Base-by-base conservation (phyloP, 2,888 invertebrate species). In the Noctuana brunneofusca region DNA sequence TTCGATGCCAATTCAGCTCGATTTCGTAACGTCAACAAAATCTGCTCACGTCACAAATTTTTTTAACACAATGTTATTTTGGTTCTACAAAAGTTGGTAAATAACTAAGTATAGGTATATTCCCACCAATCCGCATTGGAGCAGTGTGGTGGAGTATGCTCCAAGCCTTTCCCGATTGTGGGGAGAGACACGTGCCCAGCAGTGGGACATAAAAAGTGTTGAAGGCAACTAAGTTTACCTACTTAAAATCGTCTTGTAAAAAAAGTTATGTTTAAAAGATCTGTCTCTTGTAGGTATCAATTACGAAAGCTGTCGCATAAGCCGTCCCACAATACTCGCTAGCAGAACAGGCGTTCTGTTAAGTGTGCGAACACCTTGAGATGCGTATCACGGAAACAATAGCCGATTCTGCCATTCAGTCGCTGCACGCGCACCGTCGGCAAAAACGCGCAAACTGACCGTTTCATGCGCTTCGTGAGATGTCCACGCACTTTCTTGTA, bases 321-420 rank as follows among this genome's bases (percentile, higher is more conserved):
- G 27, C 22, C 56, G 54, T 57, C 30, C 49, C 35, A 35, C 50
- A 59, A 59, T n/a, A n/a, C n/a, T 38, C 38, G 38, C 50, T 22
- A 18, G 22, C 46, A 41, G 52, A 52, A 38, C 35, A 60, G 54
- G 20, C 38, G 54, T 62, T 46, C 46, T 32, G 22, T 11, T 67
- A 71, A 75, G 74, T 75, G 78, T 76, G 79, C 75, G 76, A 76
- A 77, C 75, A 72, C 75, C 3, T 16, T 72, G 71, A 73, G 82
- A 84, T 82, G 81, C 73, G 74, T 83, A 83, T 82, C 73, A 69
- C 38, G 66, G 70, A 71, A 80, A 83, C 83, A 83, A 84, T 83
- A 73, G 78, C 53, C 69, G 74, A 70, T 68, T 71, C 67, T 71
- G 48, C 60, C 18, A 32, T 53, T 53, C 53, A 14, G 53, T 20